phyloP scores from a whole-genome alignment of 35 echinoderm and acorn worm genomes.

The Apostichopus californicus region DNA sequence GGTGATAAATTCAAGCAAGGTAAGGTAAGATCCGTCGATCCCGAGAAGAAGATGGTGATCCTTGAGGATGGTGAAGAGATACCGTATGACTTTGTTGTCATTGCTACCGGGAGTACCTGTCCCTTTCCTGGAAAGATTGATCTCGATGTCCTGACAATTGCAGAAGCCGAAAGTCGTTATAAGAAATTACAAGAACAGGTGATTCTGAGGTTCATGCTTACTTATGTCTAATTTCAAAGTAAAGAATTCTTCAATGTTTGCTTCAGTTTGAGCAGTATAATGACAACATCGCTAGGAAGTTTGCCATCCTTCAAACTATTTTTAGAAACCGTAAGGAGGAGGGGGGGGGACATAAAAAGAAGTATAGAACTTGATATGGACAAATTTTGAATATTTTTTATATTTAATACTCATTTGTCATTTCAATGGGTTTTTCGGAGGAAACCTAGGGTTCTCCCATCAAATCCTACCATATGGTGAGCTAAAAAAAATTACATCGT shows the following conservation, averaged over 20 bases:
- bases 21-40: constrained; percentile 55
- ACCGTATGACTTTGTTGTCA: constrained; percentile 70
- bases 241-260: not conserved
- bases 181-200: constrained; percentile 61
- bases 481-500: too few species aligned
- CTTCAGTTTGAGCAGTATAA: not conserved
- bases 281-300: too few species aligned
- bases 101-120: constrained; percentile 67
- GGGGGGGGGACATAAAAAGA: too few species aligned
- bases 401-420: too few species aligned
- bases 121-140: constrained; percentile 78
- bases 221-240: too few species aligned
- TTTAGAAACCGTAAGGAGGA: too few species aligned
- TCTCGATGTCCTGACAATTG: not conserved
- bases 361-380: too few species aligned
- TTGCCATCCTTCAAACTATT: too few species aligned
- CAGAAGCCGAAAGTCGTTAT: constrained; percentile 50
- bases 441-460: too few species aligned
- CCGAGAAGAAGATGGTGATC: constrained; percentile 29
- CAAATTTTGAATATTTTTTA: too few species aligned
- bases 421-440: too few species aligned
- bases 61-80: constrained; percentile 61
- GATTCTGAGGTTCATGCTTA: not conserved
- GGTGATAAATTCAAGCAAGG: constrained; percentile 82
- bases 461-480: too few species aligned